Base-by-base conservation (phyloP, 2,113 vertebrate genomes). In the Aphelocoma coerulescens region DNA sequence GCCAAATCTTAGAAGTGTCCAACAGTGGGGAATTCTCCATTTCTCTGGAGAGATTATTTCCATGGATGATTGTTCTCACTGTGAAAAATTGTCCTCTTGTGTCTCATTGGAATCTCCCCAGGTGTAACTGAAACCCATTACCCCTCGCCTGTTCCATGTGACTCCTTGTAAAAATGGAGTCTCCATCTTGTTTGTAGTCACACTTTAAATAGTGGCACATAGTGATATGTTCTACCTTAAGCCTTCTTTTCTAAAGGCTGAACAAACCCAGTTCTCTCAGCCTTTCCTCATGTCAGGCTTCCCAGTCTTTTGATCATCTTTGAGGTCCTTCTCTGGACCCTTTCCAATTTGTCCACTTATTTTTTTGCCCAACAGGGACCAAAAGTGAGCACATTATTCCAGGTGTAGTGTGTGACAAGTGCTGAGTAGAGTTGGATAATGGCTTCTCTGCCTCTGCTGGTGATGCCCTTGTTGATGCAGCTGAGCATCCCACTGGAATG, bases 91-190 rank as follows among this genome's bases (percentile, higher is more conserved):
- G 7, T n/a, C 57, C 19, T 79, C 6, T 58, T 43, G 1, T 43
- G 17, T 51, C 10, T 37, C 37, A 58, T 27, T 0, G 1, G 14
- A 44, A 73, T 80, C 6, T 81, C 22, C 11, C 10, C 32, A 27
- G 7, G 5, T 43, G 5, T 51, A 81, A 33, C 37, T 58, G 6
- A 27, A 80, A 43, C 15, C 4, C 18, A 44, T 51, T 37, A 33
- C 2, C 4, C 4, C 33, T 52, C 0, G 0, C 23, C 44, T 66
- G 39, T 66, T 51, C 44, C 27, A 16, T 8, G 12, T 23, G 22
- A 44, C 9, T 37, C 7, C 32, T 33, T 51, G 32, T 33, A 37
- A 58, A 55, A 80, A 37, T 21, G 15, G 14, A 51, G 8, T 51
- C 14, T 44, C 22, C 12, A 13, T 23, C 32, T 33, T 49, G 11